Conservation (phyloP, 2,113 vertebrate genomes). For the Elanus axillaris region DNA sequence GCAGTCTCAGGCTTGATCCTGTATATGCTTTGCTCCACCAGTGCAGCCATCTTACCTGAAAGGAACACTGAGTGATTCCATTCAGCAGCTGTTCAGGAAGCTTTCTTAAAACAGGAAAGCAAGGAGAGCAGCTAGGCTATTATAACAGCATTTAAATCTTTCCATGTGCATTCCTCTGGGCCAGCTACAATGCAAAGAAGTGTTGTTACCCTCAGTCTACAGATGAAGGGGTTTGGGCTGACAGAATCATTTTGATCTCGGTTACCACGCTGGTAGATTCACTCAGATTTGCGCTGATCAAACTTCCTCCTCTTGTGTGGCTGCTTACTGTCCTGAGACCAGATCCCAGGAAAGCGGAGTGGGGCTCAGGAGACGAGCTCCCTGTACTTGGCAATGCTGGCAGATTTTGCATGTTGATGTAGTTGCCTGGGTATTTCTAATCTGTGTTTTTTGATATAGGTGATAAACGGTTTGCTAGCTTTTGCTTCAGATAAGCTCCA, state of each 20-base stretch:
- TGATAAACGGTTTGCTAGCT: background rate
- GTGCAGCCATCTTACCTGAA: background rate
- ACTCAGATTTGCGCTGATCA: background rate
- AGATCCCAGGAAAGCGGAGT: background rate
- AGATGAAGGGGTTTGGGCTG: background rate
- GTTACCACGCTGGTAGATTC: background rate
- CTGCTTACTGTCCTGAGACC: background rate
- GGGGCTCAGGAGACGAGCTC: background rate
- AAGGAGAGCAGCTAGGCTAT: background rate
- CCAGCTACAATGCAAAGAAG: background rate
- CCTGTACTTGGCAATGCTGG: background rate
- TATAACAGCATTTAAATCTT: background rate
- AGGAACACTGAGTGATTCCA: background rate
- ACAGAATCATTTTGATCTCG: background rate
- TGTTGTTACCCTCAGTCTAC: background rate
- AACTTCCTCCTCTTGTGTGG: background rate
- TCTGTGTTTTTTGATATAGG: background rate
- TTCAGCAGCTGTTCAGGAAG: background rate
- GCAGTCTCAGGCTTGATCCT: background rate
- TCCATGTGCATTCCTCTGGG: background rate
- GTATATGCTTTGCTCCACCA: background rate
- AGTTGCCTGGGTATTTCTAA: background rate
- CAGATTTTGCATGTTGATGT: background rate
- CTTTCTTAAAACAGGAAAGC: background rate
- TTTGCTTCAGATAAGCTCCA: background rate